These are phyloP conservation scores for Graphium colonna DNA, from an alignment of 2,888 invertebrate species.

Conservation along the genomic window DNA sequence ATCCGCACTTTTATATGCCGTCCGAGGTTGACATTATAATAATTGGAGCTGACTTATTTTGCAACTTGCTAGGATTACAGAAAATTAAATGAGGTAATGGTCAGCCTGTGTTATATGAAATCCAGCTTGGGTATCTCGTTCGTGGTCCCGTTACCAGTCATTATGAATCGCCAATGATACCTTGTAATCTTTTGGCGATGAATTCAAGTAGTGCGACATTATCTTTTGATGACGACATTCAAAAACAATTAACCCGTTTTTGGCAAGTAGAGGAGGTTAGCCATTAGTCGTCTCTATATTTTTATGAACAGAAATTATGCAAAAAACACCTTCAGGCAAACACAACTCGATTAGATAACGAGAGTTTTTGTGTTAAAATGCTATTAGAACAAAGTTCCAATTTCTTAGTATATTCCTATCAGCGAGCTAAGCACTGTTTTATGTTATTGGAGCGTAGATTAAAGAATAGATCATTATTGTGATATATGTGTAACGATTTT, in stretches of 20 bases:
- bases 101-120: background rate
- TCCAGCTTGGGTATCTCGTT: background rate
- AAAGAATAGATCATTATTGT: background rate
- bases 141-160: background rate
- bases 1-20: no score
- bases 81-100: background rate
- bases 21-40: no score
- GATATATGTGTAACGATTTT: constrained; percentile 27
- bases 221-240: constrained; percentile 20
- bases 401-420: constrained; percentile 29
- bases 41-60: no score
- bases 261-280: constrained; percentile 26
- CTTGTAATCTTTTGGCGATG: no score
- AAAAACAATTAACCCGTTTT: constrained; percentile 24
- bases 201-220: no score
- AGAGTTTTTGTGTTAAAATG: constrained; percentile 32
- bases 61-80: no score
- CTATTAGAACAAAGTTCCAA: constrained; percentile 27
- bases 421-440: constrained; percentile 29
- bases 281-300: constrained; percentile 14
- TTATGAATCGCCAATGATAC: background rate
- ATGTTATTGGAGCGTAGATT: constrained; percentile 26
- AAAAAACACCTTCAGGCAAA: constrained; percentile 33
- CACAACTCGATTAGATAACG: constrained; percentile 30
- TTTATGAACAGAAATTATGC: constrained; percentile 25